These are phyloP conservation scores for Grantiella picta DNA, from an alignment of 2,113 vertebrate species.

Conservation along the genomic window DNA sequence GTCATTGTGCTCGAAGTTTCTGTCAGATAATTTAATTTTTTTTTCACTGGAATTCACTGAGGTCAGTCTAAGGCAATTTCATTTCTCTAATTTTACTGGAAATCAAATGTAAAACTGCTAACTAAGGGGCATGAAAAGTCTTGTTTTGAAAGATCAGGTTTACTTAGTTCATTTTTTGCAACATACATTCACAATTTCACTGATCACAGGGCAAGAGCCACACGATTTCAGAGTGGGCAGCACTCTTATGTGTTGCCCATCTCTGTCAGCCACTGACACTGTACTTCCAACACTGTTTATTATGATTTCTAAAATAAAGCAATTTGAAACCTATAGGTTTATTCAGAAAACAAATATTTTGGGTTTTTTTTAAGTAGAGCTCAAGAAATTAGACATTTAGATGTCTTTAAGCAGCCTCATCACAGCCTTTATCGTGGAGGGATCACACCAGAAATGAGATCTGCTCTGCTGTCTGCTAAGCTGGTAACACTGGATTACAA, in stretches of 20 bases:
- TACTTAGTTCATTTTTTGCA: background rate
- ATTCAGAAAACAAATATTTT: background rate
- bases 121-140: background rate
- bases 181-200: background rate
- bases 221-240: background rate
- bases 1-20: background rate
- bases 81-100: background rate
- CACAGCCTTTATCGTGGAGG: background rate
- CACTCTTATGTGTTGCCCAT: fast-evolving
- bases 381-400: background rate
- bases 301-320: background rate
- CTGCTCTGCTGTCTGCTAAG: background rate
- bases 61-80: background rate
- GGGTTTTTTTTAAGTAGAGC: background rate
- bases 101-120: background rate
- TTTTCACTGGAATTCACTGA: background rate
- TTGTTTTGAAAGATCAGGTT: background rate
- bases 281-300: background rate
- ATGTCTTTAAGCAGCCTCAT: background rate
- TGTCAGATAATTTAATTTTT: background rate
- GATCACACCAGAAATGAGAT: fast-evolving
- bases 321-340: background rate
- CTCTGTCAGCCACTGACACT: background rate
- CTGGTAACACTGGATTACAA: background rate
- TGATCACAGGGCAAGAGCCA: background rate